Evolutionary conservation across 2,113 vertebrate species (phyloP), one percentile per base, ranked within the genome.

Genomic region (Alexandromys fortis): DNA sequence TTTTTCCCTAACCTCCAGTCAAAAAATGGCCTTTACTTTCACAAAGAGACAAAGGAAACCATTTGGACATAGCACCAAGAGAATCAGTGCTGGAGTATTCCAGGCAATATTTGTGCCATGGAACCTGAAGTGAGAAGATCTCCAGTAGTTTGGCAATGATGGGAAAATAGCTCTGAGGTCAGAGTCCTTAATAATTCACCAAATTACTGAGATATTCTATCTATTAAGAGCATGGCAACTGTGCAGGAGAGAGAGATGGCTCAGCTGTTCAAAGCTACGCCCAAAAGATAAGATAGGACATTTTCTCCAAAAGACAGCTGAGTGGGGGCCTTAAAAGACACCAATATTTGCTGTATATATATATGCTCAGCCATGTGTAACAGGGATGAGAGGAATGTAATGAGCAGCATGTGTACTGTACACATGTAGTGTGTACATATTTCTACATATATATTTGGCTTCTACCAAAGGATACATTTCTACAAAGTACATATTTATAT

Each of bases 391-490:
- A 88, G 79, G 35, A 68, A 61, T 0, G 7, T 14, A 68, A 11
- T 14, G 30, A 55, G 58, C 47, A 75, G 12, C 17, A 4, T 1
- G 2, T 3, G 12, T 8, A 42, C 9, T 35, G 3, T 21, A 65
- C 4, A 30, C 5, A 33, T 5, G 11, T 28, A 33, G 4, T 45
- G 2, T 42, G 10, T 75, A 77, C 22, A 28, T 77, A 26, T 77
- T 42, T 77, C 11, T 77, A 26, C 28, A 30, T 47, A 33, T 55
- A 22, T 47, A 16, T 52, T 42, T 81, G 85, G n/a, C 68, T 77
- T 90, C 49, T 14, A n/a, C 91, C 35, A 90, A 95, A 90, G 63
- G 19, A 12, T 67, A 12, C 19, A 30, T 86, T 93, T 95, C 38
- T 77, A 33, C 38, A 94, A 91, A 86, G 49, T 17, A 89, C 33